A percentile compares a stretch with the other conserved stretches of the same genome.
These are phyloP conservation scores for Phrynocephalus versicolor DNA, from an alignment of 2,113 vertebrate genomes.

Conservation along the genomic window DNA sequence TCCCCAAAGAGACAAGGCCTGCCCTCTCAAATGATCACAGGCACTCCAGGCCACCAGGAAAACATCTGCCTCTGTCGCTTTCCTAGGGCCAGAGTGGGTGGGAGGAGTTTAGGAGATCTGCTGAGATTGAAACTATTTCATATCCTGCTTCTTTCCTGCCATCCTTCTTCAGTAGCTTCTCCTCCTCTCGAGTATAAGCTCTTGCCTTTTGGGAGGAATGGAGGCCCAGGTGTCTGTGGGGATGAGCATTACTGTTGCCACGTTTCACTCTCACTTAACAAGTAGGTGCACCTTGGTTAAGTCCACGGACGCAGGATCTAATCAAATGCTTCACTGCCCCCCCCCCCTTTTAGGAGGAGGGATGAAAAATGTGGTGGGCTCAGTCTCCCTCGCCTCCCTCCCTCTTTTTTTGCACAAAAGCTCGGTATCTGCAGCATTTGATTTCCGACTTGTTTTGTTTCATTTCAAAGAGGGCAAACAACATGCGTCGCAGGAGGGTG, in stretches of 20 bases:
- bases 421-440: conserved; percentile 61
- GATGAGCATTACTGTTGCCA: background rate
- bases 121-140: background rate
- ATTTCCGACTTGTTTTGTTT: conserved; percentile 56
- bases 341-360: conserved; percentile 41
- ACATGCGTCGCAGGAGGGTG: conserved; percentile 73
- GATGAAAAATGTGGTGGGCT: conserved; percentile 46
- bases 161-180: background rate
- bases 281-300: rapidly evolving
- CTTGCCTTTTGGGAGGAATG: background rate
- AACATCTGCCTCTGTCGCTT: no score
- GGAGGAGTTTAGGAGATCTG: background rate
- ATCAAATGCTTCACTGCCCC: conserved; percentile 60
- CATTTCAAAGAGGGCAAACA: conserved; percentile 71
- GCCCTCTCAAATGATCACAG: background rate
- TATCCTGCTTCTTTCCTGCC: background rate
- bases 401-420: conserved; percentile 57
- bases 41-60: background rate
- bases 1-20: background rate
- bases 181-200: background rate
- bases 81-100: background rate
- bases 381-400: conserved; percentile 43
- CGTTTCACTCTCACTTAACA: background rate
- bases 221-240: background rate
- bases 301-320: rapidly evolving